These are phyloP conservation scores for Eupeodes luniger DNA, from an alignment of 2,888 invertebrate genomes.

Conservation along the genomic window DNA sequence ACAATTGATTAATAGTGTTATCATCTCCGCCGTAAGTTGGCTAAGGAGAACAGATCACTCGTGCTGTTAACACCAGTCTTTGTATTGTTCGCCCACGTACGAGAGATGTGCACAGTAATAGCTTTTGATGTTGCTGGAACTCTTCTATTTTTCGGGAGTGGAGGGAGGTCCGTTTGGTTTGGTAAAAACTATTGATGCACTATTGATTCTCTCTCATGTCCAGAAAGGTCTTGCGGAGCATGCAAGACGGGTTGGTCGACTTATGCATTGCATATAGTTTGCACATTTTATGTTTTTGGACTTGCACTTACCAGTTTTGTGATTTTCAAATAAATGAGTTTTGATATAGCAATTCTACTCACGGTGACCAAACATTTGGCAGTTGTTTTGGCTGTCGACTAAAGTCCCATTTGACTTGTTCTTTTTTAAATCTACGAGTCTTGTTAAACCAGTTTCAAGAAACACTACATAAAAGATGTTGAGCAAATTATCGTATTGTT, in stretches of 20 bases:
- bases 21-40: background rate
- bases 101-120: too few species aligned
- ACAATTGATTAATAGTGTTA: background rate
- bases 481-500: background rate
- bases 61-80: background rate
- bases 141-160: too few species aligned
- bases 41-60: background rate
- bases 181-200: background rate
- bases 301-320: constrained; percentile 14
- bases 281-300: constrained; percentile 22
- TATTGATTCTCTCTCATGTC: background rate
- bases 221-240: background rate
- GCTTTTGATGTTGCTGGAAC: too few species aligned
- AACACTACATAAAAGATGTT: background rate
- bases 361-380: background rate
- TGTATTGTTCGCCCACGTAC: too few species aligned
- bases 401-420: constrained; percentile 22
- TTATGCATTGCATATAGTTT: constrained; percentile 21
- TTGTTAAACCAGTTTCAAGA: background rate
- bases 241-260: background rate
- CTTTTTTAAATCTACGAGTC: constrained; percentile 17
- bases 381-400: constrained; percentile 5
- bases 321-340: constrained; percentile 11
- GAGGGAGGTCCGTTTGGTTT: too few species aligned
- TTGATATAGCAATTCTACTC: constrained; percentile 1